Base-by-base conservation (phyloP, 2,113 vertebrate species). In the Beaufortia kweichowensis region DNA sequence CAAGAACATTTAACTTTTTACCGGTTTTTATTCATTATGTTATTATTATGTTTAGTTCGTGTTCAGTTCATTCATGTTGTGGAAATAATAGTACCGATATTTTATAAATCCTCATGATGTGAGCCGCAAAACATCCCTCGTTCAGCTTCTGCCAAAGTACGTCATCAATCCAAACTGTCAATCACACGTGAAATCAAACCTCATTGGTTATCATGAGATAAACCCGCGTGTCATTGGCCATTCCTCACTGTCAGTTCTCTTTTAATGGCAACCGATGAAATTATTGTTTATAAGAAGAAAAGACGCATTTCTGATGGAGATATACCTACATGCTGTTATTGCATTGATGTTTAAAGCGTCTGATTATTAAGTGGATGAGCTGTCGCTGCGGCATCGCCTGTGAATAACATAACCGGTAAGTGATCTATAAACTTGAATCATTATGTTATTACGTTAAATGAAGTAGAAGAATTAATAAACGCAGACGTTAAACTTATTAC, bases 151-250 rank as follows among this genome's bases (percentile, higher is more conserved):
- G 24, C 26, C 23, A n/a, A 8, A 50, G 19, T 23, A 29, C 69
- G 56, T 46, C 69, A 73, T 29, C 14, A 17, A 24, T 57, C 12
- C 48, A 10, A 3, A 11, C 50, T 71, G 31, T 71, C 56, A 73
- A 60, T 73, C 69, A 11, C 6, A 14, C 15, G 29, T 9, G 1
- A 26, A 3, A 43, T 26, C 62, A 9, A 68, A 7, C 26, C 64
- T 19, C 1, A 82, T 82, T 82, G 81, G 77, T 28, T 73, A 24
- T 15, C 1, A 9, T 23, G n/a, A 64, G 21, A 62, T 6, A 67
- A 41, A 24, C 11, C 19, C 26, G 14, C 7, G 15, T 46, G 8
- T 62, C 9, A 82, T 79, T 77, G 73, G 81, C 29, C 64, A 19
- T 50, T 17, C 15, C 19, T 43, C 33, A 43, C 28, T 46, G 50